Conservation (phyloP, 2,113 vertebrate genomes). For the Scolopax mira region DNA sequence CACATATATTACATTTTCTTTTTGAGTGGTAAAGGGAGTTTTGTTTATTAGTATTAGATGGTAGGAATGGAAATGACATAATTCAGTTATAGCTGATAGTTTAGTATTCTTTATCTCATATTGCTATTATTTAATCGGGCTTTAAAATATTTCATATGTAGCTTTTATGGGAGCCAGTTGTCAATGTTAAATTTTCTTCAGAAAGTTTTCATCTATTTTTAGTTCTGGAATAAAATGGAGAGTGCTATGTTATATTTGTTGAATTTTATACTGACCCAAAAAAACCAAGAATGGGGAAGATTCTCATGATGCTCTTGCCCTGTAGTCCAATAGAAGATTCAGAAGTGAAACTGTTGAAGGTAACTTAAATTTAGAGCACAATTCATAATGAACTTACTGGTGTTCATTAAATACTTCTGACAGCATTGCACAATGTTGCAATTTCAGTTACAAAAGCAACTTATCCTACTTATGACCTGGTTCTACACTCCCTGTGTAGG, state of each 20-base stretch:
- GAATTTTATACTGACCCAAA: neutral
- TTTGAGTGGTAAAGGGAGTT: neutral
- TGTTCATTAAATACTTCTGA: neutral
- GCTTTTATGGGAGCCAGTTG: neutral
- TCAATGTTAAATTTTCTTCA: neutral
- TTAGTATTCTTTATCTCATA: neutral
- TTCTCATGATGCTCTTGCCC: neutral
- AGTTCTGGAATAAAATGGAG: neutral
- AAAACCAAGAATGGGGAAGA: neutral
- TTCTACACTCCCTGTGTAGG: neutral
- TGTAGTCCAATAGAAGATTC: neutral
- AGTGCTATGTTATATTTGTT: neutral
- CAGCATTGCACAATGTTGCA: neutral
- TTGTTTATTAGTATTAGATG: neutral
- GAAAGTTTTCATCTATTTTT: neutral
- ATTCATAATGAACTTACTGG: neutral
- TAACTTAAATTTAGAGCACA: neutral
- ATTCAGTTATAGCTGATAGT: neutral
- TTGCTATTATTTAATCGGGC: neutral
- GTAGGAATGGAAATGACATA: neutral
- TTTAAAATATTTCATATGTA: neutral
- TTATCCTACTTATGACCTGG: neutral
- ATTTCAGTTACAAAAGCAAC: neutral
- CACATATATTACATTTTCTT: neutral
- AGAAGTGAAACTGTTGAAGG: neutral